Base-by-base conservation (phyloP, 2,797 vertebrate genomes). In the Darevskia mixta region DNA sequence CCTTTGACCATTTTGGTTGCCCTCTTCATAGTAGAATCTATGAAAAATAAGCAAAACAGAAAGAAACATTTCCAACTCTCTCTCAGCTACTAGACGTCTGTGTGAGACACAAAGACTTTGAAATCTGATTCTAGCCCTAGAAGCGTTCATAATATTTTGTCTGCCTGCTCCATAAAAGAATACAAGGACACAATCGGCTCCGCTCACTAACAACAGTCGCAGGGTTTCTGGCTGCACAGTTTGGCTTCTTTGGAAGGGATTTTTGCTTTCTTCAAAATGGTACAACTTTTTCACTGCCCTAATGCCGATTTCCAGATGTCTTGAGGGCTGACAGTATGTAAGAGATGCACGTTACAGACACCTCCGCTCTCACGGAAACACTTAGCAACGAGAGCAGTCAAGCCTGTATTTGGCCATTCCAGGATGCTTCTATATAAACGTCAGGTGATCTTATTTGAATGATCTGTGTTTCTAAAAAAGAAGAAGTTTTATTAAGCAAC, bases 341-440 rank as follows among this genome's bases (percentile, higher is more conserved):
- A 23, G 15, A 85, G 27, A 11, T 15, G 6, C 5, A 9, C 41
- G 7, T 61, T 85, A 45, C 9, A 13, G 75, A 29, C 38, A 43
- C 55, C 29, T 82, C 86, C 81, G 20, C 43, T 32, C 17, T 73
- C n/a, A 77, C 27, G 8, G 45, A 73, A 45, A 41, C 25, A 71
- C 55, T 75, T 77, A 67, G n/a, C 71, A 77, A n/a, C 17, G 29
- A n/a, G 55, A 61, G 76, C n/a, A 76, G 41, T 69, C 43, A 82
- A 41, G 38, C 15, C 49, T 32, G 7, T 73, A n/a, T 49, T 18
- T 45, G n/a, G 58, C 29, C 35, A 29, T 58, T 78, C 27, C 32
- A 67, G 23, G 35, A n/a, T 79, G 25, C 69, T 8, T 72, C 27
- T 84, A 61, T 58, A 78, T 69, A 71, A 88, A 83, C 61, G 75